Evolutionary conservation across 2,113 vertebrate genomes (phyloP).

Genomic region (Pachyramphus minor): DNA sequence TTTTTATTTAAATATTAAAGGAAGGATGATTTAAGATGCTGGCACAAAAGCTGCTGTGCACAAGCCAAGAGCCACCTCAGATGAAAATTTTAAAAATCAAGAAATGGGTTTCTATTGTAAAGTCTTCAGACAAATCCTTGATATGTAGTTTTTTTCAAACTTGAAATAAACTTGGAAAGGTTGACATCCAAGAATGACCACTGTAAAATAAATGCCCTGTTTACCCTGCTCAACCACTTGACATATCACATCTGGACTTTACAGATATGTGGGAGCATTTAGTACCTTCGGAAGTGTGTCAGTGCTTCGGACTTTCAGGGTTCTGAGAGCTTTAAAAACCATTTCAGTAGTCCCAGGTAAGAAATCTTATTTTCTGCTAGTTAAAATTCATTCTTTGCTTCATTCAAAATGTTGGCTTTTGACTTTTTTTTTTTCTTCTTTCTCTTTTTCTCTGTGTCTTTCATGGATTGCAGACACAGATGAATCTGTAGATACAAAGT

Average conservation of each 20-base stretch:
- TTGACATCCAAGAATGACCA: background rate
- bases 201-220: background rate
- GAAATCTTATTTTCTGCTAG: background rate
- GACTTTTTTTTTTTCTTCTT: background rate
- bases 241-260: background rate
- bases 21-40: background rate
- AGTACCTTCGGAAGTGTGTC: slow-evolving; percentile 81
- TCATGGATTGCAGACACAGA: slow-evolving; percentile 66
- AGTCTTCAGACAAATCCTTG: background rate
- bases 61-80: background rate
- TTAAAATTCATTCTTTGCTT: background rate
- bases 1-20: background rate
- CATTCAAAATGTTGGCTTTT: background rate
- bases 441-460: background rate
- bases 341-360: slow-evolving; percentile 94
- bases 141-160: background rate
- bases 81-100: background rate
- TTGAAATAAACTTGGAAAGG: background rate
- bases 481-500: slow-evolving; percentile 75
- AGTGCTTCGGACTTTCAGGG: slow-evolving; percentile 88
- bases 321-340: slow-evolving; percentile 92
- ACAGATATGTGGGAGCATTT: slow-evolving; percentile 84
- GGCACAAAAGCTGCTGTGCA: background rate
- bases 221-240: background rate
- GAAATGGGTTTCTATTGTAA: background rate